Conservation (phyloP, 2,888 invertebrate genomes). For the Deroplatys truncata region DNA sequence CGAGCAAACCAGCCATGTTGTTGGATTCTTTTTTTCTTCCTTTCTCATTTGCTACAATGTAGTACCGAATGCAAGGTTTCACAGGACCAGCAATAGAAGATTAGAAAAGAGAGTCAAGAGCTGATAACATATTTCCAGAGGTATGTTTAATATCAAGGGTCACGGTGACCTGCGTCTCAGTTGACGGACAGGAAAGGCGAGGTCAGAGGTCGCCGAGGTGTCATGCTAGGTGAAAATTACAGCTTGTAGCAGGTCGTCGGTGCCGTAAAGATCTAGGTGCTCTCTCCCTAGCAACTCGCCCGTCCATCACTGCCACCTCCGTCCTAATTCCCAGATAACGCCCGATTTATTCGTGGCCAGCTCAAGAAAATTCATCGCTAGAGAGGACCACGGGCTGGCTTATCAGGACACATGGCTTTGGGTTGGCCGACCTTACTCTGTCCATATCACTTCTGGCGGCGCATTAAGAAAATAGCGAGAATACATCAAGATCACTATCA, state of each 20-base stretch:
- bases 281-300: neutral
- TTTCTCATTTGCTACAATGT: no score
- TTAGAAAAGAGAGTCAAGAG: no score
- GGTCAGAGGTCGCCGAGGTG: neutral
- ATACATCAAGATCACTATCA: neutral
- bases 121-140: no score
- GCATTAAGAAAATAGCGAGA: neutral
- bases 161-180: no score
- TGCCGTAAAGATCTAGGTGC: neutral
- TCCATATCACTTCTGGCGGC: neutral
- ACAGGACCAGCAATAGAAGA: no score
- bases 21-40: no score
- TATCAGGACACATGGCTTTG: neutral
- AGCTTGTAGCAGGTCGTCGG: neutral
- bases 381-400: neutral
- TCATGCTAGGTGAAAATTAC: neutral
- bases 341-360: neutral
- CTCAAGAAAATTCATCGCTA: neutral
- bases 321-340: neutral
- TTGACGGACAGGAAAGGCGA: neutral
- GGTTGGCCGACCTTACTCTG: neutral
- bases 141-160: no score
- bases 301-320: neutral
- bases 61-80: no score
- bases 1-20: no score